A percentile compares a stretch with the other conserved stretches of the same genome.
phyloP scores from a whole-genome alignment of 1,140 invertebrate species.

The Drepana arcuata region DNA sequence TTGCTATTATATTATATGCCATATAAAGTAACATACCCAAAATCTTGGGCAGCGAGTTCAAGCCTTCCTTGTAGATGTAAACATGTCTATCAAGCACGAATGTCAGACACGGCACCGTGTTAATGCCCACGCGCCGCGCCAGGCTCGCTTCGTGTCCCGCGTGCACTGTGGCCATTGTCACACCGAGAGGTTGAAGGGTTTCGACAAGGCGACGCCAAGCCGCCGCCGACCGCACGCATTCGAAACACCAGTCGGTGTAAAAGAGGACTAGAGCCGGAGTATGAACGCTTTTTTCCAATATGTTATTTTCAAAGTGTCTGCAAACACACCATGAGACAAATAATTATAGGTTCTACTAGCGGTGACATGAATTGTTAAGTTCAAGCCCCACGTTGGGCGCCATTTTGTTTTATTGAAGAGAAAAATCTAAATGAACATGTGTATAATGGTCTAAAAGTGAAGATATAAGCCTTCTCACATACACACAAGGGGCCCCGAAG shows the following conservation, averaged over 20 bases:
- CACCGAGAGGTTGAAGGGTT: slow-evolving; percentile 85
- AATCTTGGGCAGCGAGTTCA: slow-evolving; percentile 84
- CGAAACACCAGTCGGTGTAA: slow-evolving; percentile 94
- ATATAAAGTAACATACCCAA: slow-evolving; percentile 72
- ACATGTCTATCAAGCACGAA: slow-evolving; percentile 86
- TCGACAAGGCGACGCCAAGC: slow-evolving; percentile 87
- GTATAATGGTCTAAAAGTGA: too few species aligned
- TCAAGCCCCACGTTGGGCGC: too few species aligned
- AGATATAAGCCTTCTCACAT: too few species aligned
- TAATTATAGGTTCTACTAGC: too few species aligned
- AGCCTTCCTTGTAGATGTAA: slow-evolving; percentile 84
- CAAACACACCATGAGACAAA: too few species aligned
- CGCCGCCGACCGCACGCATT: slow-evolving; percentile 87
- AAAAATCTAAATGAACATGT: too few species aligned
- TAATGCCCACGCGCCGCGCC: slow-evolving; percentile 83
- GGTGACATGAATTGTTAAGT: too few species aligned
- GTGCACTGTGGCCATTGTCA: slow-evolving; percentile 85
- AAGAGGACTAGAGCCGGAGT: slow-evolving; percentile 89
- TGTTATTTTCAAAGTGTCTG: slow-evolving; percentile 89
- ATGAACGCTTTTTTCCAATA: slow-evolving; percentile 85
- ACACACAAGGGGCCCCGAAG: too few species aligned
- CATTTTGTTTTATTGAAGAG: too few species aligned
- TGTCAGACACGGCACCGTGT: slow-evolving; percentile 85
- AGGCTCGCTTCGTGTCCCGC: slow-evolving; percentile 84
- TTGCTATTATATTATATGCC: too few species aligned